Evolutionary conservation across 1,140 invertebrate genomes (phyloP).

Genomic region (Drosophila punjabiensis): DNA sequence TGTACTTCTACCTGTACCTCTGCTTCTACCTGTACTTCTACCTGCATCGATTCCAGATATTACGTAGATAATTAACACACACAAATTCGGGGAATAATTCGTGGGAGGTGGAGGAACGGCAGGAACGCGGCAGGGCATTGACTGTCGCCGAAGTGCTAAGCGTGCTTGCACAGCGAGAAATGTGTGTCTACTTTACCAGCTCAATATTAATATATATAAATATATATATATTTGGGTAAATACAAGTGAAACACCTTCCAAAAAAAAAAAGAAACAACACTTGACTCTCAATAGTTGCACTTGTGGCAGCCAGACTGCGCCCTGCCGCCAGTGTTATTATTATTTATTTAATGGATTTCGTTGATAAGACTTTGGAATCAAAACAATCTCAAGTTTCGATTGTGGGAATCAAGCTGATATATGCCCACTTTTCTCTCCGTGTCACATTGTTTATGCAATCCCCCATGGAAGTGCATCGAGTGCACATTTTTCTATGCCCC

Average conservation of each 20-base stretch:
- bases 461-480: constrained; percentile 14
- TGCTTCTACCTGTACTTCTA: not conserved
- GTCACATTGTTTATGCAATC: constrained; percentile 36
- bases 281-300: not conserved
- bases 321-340: not conserved
- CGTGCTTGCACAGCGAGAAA: constrained; percentile 17
- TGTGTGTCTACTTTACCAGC: not conserved
- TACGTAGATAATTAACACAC: constrained; percentile 5
- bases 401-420: not conserved
- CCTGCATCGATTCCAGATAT: constrained; percentile 2
- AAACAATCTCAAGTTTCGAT: constrained; percentile 8
- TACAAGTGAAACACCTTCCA: not conserved
- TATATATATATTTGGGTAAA: not conserved
- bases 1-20: not conserved
- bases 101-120: not conserved
- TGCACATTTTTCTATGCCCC: constrained; percentile 23
- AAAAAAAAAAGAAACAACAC: not conserved
- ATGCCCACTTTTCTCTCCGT: not conserved
- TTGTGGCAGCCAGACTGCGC: not conserved
- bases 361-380: not conserved
- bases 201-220: not conserved
- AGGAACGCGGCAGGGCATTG: constrained; percentile 22
- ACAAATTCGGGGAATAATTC: not conserved
- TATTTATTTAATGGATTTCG: not conserved
- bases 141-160: not conserved